A percentile compares a stretch with the other conserved stretches of the same genome.
These are phyloP conservation scores for Pontoporia blainvillei DNA, from an alignment of 2,113 vertebrate genomes.

Conservation along the genomic window DNA sequence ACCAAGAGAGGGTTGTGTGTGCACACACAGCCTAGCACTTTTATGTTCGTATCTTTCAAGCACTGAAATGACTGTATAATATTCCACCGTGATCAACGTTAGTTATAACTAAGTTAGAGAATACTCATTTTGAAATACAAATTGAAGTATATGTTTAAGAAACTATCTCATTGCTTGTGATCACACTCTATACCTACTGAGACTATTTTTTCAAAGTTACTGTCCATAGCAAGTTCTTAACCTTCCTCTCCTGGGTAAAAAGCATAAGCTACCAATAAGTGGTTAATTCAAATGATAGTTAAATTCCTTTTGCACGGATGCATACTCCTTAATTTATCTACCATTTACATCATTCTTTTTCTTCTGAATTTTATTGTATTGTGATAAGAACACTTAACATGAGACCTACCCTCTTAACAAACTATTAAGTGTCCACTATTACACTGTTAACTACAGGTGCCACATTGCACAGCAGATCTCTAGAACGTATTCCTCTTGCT, in stretches of 20 bases:
- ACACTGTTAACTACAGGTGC: rapidly evolving
- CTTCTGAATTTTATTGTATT: neutral
- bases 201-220: neutral
- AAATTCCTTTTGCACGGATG: neutral
- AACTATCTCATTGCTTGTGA: neutral
- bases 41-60: neutral
- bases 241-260: neutral
- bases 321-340: neutral
- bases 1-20: neutral
- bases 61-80: neutral
- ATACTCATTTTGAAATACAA: neutral
- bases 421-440: neutral
- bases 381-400: neutral
- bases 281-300: neutral
- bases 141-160: neutral
- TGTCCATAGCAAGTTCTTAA: neutral
- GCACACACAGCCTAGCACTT: neutral
- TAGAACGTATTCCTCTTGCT: neutral
- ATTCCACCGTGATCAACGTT: neutral
- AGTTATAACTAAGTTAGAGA: neutral
- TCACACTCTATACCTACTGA: neutral
- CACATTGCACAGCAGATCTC: neutral
- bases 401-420: neutral
- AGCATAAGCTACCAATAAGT: neutral
- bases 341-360: neutral